Evolutionary conservation across 2,888 invertebrate genomes (phyloP), one percentile per base, ranked within the genome.

Genomic region (Perizoma flavofasciatum): DNA sequence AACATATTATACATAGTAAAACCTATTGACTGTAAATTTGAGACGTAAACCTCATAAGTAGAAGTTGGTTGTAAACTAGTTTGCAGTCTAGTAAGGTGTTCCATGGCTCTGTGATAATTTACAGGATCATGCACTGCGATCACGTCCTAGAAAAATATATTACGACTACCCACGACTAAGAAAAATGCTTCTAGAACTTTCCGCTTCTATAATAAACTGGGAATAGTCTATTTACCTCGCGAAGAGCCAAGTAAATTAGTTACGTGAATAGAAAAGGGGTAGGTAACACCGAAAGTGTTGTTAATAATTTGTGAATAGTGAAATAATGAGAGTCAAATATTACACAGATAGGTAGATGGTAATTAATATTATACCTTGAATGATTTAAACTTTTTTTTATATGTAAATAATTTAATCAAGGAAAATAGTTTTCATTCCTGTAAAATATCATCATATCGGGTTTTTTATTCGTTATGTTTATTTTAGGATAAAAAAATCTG

Each of bases 71-170:
- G 7, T 51, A 32, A n/a, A 22, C 37, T 40, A 22, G 65, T 58
- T 64, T 59, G 43, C 41, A 52, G 37, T 37, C 43, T 11, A 11
- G 59, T 59, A 37, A 66, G 59, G 34, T 48, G 58, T 54, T 69
- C 59, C 69, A 63, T 62, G 46, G 60, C 54, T 64, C 51, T 67
- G 65, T 59, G 63, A 74, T 69, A 61, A 59, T 74, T 69, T 67
- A 56, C 68, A 53, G 65, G 62, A 68, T 69, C 71, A 75, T 63
- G 66, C 69, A 82, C 70, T 64, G 68, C 73, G 70, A 73, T 78
- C 85, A 85, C 84, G 85, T 84, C 61, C 67, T 61, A 66, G 68
- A 77, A 74, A 79, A 77, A 83, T 81, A 81, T 77, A 56, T 53
- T 46, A 53, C 49, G 8, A 47, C 79, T 75, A 67, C 65, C 59